These are phyloP conservation scores for Caradrina clavipalpis DNA, from an alignment of 2,888 invertebrate genomes.

Conservation along the genomic window DNA sequence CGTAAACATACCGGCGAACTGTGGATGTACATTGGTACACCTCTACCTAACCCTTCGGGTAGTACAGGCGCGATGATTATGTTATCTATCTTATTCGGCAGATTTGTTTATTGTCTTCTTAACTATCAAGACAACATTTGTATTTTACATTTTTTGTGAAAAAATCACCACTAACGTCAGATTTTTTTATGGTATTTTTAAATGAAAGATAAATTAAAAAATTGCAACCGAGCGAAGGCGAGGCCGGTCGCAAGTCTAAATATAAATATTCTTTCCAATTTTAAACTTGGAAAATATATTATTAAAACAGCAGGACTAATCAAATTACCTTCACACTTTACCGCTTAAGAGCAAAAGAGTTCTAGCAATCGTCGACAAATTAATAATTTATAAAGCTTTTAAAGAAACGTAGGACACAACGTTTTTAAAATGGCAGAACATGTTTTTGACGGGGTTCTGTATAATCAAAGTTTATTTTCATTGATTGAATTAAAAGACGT, in stretches of 20 bases:
- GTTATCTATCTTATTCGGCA: too few relatives aligned
- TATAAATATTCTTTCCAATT: conserved; percentile 26
- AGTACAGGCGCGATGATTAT: too few relatives aligned
- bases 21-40: too few relatives aligned
- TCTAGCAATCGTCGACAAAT: conserved; percentile 76
- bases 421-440: conserved; percentile 69
- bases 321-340: conserved; percentile 69
- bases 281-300: conserved; percentile 74
- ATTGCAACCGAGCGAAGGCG: not conserved
- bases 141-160: too few relatives aligned
- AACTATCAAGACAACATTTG: too few relatives aligned
- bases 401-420: conserved; percentile 74
- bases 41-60: too few relatives aligned
- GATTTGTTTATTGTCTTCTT: too few relatives aligned
- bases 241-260: conserved; percentile 2
- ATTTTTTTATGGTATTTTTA: too few relatives aligned
- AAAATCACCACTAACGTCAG: too few relatives aligned
- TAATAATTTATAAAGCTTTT: conserved; percentile 85
- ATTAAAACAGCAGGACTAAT: conserved; percentile 69
- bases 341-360: conserved; percentile 71
- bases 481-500: not conserved
- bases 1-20: too few relatives aligned
- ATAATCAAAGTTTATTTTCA: not conserved
- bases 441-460: conserved; percentile 7
- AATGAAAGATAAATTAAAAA: too few relatives aligned